Evolutionary conservation across 2,888 invertebrate species (phyloP), one percentile per base, ranked within the genome.

Genomic region (Diarsia dahlii): DNA sequence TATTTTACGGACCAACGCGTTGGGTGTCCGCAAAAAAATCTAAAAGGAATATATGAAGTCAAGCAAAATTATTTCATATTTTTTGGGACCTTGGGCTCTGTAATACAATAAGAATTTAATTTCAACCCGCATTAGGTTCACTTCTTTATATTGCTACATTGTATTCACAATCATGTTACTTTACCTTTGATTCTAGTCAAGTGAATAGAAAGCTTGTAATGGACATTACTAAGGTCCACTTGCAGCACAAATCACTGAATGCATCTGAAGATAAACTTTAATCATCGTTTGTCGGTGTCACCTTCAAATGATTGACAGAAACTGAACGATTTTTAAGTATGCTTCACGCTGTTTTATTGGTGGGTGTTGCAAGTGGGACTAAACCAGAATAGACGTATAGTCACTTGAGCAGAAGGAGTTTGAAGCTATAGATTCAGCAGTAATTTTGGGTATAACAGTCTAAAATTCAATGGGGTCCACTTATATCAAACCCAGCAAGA

Each of bases 121-220:
- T 76, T 56, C 54, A 75, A 76, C 20, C 39, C 9, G 39, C 23
- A 76, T 48, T 56, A n/a, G 39, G 39, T 56, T 45, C 13, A 45
- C 54, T 39, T 65, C 18, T 78, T 23, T 58, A 50, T 18, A 50
- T 45, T 66, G 48, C 20, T 79, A 48, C 4, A 48, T 46, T 70
- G 78, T 58, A 67, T 66, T 34, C 3, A 66, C 9, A 48, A 62
- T 15, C 2, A 6, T 10, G 2, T 23, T 54, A n/a, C 1, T 75
- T 46, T 54, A 20, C 15, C 15, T 34, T 3, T 34, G 15, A 10
- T 15, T 3, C 5, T 20, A 23, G 34, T 34, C 8, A 52, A 39
- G 0, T 48, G 0, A 62, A 54, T 52, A 6, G 15, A 63, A 56
- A 46, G 2, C 13, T 39, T 54, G n/a, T 56, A 45, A n/a, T 52